A percentile compares a stretch with the other conserved stretches of the same genome.
Conservation (phyloP, 35 echinoderm and acorn worm species). For the Antedon bifida region DNA sequence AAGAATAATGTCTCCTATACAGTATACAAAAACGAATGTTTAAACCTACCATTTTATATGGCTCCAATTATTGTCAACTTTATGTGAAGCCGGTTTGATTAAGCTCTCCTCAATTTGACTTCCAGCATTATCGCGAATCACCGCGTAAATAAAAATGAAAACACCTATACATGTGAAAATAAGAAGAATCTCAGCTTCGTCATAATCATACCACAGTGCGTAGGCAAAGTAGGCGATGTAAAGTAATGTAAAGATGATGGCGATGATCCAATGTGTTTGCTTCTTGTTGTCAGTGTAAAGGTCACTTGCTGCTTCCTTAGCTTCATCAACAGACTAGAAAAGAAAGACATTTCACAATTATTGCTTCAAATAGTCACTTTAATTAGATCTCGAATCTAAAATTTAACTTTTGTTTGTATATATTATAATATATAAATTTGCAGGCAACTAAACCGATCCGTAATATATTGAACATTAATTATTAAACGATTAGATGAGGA, state of each 20-base stretch:
- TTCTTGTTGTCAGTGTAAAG: slow-evolving; percentile 18
- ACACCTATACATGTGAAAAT: slow-evolving; percentile 12
- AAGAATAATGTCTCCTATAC: too few species aligned
- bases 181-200: slow-evolving; percentile 5
- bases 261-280: slow-evolving; percentile 2
- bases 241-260: background rate
- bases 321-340: slow-evolving; percentile 5
- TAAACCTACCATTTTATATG: slow-evolving; percentile 22
- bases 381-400: too few species aligned
- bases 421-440: too few species aligned
- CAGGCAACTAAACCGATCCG: too few species aligned
- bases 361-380: too few species aligned
- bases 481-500: too few species aligned
- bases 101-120: background rate
- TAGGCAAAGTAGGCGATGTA: slow-evolving; percentile 22
- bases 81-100: background rate
- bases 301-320: background rate
- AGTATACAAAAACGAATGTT: too few species aligned
- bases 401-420: too few species aligned
- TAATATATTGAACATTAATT: too few species aligned
- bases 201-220: slow-evolving; percentile 7
- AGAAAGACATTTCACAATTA: background rate
- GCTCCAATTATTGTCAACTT: slow-evolving; percentile 4
- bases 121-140: slow-evolving; percentile 24
- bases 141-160: slow-evolving; percentile 5